A percentile compares a stretch with the other conserved stretches of the same genome.
These are phyloP conservation scores for Oxyruncus cristatus DNA, from an alignment of 2,113 vertebrate species.

Conservation along the genomic window DNA sequence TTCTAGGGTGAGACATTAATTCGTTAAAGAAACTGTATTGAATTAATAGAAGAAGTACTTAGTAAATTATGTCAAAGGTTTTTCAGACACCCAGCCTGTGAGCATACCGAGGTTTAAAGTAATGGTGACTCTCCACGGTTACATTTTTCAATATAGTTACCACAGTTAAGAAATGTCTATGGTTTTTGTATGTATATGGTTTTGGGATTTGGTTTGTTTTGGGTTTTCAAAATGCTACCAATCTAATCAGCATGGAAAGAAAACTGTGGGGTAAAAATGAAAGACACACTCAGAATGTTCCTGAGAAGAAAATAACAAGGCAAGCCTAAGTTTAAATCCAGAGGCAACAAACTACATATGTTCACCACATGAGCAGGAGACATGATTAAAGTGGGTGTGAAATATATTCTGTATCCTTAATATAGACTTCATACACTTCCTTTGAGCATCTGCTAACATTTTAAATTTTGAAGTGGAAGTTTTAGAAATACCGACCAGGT, in stretches of 20 bases:
- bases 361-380: constrained; percentile 37
- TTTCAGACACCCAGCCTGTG: neutral
- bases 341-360: constrained; percentile 2
- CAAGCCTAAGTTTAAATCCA: neutral
- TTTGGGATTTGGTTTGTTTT: neutral
- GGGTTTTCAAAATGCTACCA: neutral
- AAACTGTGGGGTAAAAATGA: neutral
- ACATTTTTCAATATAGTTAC: neutral
- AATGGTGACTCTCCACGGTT: neutral
- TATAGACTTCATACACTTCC: neutral
- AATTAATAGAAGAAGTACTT: neutral
- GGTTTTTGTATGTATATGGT: neutral
- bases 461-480: neutral
- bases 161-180: neutral
- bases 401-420: constrained; percentile 8
- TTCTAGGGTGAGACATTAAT: neutral
- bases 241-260: neutral
- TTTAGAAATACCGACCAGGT: neutral
- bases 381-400: neutral
- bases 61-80: neutral
- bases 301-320: neutral
- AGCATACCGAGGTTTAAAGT: neutral
- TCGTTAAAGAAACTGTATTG: neutral
- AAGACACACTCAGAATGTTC: neutral
- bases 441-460: constrained; percentile 39